Conservation (phyloP, 2,113 vertebrate genomes). For the Geothlypis trichas region DNA sequence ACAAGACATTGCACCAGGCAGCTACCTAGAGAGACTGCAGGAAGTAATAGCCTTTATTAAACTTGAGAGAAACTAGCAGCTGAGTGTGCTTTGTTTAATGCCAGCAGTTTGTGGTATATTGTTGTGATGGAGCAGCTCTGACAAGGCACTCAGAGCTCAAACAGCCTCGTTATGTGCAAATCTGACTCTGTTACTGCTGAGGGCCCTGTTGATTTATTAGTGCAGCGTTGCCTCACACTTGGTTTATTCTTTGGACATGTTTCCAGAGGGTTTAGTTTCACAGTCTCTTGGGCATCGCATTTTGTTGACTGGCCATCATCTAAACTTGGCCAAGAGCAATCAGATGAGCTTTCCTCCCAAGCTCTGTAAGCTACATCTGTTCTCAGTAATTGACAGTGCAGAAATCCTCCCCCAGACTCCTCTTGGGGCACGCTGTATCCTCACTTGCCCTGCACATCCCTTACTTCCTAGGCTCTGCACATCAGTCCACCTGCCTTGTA, state of each 20-base stretch:
- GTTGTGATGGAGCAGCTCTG: slow-evolving; percentile 15
- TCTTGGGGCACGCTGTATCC: neutral
- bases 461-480: neutral
- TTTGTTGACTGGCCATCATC: slow-evolving; percentile 57
- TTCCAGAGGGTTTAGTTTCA: slow-evolving; percentile 56
- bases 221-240: slow-evolving; percentile 15
- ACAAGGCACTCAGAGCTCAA: slow-evolving; percentile 24
- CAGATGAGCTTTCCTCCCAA: slow-evolving; percentile 22
- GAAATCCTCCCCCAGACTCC: neutral
- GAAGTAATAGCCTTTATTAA: neutral
- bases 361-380: slow-evolving; percentile 32
- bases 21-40: neutral
- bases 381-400: slow-evolving; percentile 24
- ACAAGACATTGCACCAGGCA: neutral
- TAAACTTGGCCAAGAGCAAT: slow-evolving; percentile 42
- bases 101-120: neutral
- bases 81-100: neutral
- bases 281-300: slow-evolving; percentile 14
- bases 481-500: neutral
- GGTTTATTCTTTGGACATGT: slow-evolving; percentile 49
- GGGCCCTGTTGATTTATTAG: slow-evolving; percentile 17
- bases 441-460: slow-evolving; percentile 21
- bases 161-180: neutral
- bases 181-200: slow-evolving; percentile 30
- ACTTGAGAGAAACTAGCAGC: neutral